Percentiles rank a stretch among this genome's conserved stretches.
These are phyloP conservation scores for Parotocinclus haroldoi DNA, from an alignment of 2,797 vertebrate genomes.

Conservation along the genomic window DNA sequence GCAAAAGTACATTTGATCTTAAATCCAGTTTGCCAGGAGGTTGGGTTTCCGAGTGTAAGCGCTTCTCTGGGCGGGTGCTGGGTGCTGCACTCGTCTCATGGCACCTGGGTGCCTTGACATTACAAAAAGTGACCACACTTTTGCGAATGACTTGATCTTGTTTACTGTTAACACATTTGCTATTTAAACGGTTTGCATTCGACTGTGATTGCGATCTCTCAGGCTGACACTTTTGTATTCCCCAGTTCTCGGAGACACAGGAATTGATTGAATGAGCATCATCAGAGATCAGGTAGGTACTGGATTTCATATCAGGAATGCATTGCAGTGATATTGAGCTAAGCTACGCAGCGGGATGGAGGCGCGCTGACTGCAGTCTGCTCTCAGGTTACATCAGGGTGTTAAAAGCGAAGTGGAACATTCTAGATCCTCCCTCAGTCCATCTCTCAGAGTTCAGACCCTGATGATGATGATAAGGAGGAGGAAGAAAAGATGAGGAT, in stretches of 20 bases:
- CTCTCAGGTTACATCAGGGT: conserved; percentile 24
- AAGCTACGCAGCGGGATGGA: conserved; percentile 2
- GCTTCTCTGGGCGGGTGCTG: no score
- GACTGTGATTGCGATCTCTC: background rate
- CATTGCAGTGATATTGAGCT: conserved; percentile 7
- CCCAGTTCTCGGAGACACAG: conserved; percentile 78
- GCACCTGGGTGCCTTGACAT: no score
- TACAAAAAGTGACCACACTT: no score
- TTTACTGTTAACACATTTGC: no score
- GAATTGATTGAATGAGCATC: conserved; percentile 76
- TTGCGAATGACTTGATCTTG: no score
- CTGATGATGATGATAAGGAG: conserved; percentile 65
- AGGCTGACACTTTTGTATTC: conserved; percentile 11
- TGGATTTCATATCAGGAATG: conserved; percentile 5
- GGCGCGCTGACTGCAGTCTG: conserved; percentile 9
- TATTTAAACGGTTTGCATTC: no score
- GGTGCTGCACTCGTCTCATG: no score
- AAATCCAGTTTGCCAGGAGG: no score
- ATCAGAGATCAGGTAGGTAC: conserved; percentile 55
- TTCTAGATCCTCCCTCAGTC: conserved; percentile 73
- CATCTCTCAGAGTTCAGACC: conserved; percentile 68
- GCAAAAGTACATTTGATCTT: no score
- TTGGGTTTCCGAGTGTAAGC: no score
- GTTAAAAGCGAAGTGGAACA: conserved; percentile 30
- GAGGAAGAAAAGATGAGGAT: conserved; percentile 51